Conservation (phyloP, 2,113 vertebrate genomes). For the Limnothrissa miodon region DNA sequence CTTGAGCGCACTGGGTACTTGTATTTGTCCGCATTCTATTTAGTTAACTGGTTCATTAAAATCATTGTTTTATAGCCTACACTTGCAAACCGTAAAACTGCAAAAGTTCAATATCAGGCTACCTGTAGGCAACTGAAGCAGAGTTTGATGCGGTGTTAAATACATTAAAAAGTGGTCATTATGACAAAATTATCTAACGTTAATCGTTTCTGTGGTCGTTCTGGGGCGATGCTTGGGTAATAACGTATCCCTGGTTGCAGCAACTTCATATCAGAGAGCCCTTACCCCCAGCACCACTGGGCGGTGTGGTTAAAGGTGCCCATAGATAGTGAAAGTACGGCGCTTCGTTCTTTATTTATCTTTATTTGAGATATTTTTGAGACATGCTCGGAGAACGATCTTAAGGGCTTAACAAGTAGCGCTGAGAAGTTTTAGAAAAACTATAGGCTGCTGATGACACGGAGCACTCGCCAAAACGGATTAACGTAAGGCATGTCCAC, state of each 20-base stretch:
- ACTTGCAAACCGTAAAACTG: background rate
- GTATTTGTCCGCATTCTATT: background rate
- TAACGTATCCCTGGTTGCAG: background rate
- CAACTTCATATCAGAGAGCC: background rate
- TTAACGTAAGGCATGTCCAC: conserved; percentile 8
- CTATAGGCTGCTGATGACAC: conserved; percentile 15
- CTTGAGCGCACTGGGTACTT: background rate
- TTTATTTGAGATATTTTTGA: conserved; percentile 27
- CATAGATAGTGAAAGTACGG: conserved; percentile 37
- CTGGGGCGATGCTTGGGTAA: background rate
- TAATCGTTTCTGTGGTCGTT: background rate
- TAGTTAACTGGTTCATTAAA: background rate
- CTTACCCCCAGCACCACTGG: conserved; percentile 3
- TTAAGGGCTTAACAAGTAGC: background rate
- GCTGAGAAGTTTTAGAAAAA: conserved; percentile 2
- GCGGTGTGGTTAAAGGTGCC: background rate
- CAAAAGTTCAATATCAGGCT: background rate
- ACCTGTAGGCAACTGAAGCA: background rate
- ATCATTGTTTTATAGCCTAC: background rate
- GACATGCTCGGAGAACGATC: conserved; percentile 28
- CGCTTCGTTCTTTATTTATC: conserved; percentile 37
- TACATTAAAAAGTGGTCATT: background rate
- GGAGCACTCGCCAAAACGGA: conserved; percentile 30
- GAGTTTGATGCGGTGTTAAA: background rate
- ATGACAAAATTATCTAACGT: background rate